A percentile compares a stretch with the other conserved stretches of the same genome.
Evolutionary conservation across 2,888 invertebrate genomes (phyloP).

Genomic region (Sesia apiformis): DNA sequence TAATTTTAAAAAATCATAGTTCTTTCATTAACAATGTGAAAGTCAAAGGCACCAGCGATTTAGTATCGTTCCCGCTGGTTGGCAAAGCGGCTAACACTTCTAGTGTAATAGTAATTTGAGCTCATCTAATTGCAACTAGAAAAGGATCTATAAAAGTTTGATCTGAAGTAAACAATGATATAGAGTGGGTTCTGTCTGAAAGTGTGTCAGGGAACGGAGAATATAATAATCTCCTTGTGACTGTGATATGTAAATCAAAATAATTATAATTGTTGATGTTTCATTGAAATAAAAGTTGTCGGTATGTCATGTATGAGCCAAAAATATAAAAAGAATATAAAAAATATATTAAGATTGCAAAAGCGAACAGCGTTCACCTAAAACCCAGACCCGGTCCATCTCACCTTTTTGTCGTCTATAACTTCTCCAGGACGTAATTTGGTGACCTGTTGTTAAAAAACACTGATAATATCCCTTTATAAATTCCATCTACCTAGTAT

Average conservation of each 20-base stretch:
- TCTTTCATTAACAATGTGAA: slow-evolving; percentile 23
- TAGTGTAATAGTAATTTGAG: neutral
- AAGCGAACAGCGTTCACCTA: slow-evolving; percentile 72
- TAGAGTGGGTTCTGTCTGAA: too few species aligned
- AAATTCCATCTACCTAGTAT: slow-evolving; percentile 37
- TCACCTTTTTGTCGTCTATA: slow-evolving; percentile 95
- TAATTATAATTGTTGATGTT: too few species aligned
- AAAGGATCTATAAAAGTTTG: too few species aligned
- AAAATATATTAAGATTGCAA: slow-evolving; percentile 54
- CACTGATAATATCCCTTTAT: slow-evolving; percentile 56
- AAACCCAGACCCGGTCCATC: slow-evolving; percentile 65
- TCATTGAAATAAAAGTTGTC: too few species aligned
- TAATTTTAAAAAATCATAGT: slow-evolving; percentile 3
- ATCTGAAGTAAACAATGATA: too few species aligned
- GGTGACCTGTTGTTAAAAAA: slow-evolving; percentile 81
- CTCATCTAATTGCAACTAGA: too few species aligned
- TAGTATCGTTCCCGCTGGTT: slow-evolving; percentile 45
- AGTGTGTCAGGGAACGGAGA: too few species aligned
- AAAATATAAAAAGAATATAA: slow-evolving; percentile 13
- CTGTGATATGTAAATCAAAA: too few species aligned
- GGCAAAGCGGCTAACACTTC: slow-evolving; percentile 44
- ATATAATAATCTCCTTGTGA: too few species aligned
- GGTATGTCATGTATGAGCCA: too few species aligned
- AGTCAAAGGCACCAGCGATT: slow-evolving; percentile 35
- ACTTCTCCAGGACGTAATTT: slow-evolving; percentile 96